These are phyloP conservation scores for Patagioenas fasciata DNA, from an alignment of 2,113 vertebrate genomes.

Conservation along the genomic window DNA sequence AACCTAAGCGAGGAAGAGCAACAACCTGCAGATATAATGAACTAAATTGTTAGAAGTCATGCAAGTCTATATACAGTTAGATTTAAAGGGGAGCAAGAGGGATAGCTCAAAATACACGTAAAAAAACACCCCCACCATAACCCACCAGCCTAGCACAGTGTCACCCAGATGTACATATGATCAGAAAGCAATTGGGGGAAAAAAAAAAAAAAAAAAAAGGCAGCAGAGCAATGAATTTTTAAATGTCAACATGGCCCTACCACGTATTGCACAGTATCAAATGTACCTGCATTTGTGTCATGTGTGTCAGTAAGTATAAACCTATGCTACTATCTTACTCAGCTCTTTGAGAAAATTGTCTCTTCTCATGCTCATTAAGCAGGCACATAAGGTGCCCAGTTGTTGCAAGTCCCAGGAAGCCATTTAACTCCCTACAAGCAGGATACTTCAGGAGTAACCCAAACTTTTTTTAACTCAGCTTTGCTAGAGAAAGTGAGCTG, in stretches of 20 bases:
- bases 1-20: neutral
- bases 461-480: neutral
- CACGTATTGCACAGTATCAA: neutral
- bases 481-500: neutral
- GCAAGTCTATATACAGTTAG: neutral
- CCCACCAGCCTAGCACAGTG: neutral
- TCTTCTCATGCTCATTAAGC: neutral
- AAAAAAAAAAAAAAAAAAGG: rapidly evolving
- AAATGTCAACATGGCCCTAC: neutral
- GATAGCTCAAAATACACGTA: neutral
- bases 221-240: neutral
- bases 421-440: neutral
- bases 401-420: neutral
- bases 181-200: neutral
- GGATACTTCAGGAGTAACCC: neutral
- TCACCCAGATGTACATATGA: neutral
- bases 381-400: neutral
- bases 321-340: neutral
- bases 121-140: neutral
- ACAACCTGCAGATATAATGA: neutral
- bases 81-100: neutral
- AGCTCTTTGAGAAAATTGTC: neutral
- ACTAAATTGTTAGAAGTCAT: neutral
- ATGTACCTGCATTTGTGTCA: too few species aligned
- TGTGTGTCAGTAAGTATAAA: neutral